Evolutionary conservation across 2,797 vertebrate species (phyloP), one percentile per base, ranked within the genome.

Genomic region (Leptatherina wallacei): DNA sequence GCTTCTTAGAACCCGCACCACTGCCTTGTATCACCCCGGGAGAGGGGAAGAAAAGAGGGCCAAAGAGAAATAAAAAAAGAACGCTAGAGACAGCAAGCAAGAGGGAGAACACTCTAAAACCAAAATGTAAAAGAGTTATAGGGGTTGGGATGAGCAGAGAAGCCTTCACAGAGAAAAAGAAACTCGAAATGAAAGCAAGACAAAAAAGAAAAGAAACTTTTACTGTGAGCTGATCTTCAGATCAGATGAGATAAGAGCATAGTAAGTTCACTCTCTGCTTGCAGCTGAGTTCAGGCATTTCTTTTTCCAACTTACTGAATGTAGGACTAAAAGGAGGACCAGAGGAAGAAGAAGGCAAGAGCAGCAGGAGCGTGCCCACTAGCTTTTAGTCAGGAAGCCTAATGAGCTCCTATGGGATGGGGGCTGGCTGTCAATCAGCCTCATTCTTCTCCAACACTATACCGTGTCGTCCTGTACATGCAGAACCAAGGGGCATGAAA

Each of bases 401-500:
- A 99, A 99, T 99, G 97, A 99, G 98, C 94, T 99, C 98, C 98
- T 96, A 90, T 93, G 98, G 97, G 98, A 99, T 93, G 92, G 91
- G 69, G 89, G 94, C 89, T 87, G 92, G 90, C 94, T 97, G 97
- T 98, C 98, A 98, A 96, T 99, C 97, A 97, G 92, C 71, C 81
- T 86, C 85, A 76, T 84, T 91, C 89, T 90, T 85, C 88, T 94
- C 94, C 94, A 96, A 94, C 94, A 91, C 84, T 91, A 69, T 57
- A 93, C 93, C 85, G 85, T 94, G 92, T 94, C 92, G 92, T 95
- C 94, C 94, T 91, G 89, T 91, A 94, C 94, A 87, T 33, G 89
- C 92, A 95, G 95, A 97, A 98, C 97, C 96, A 97, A 96, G 95
- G 96, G 97, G 96, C 96, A 98, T 97, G 95, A 98, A 97, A 98